These are phyloP conservation scores for Helicolenus hilgendorfi DNA, from an alignment of 2,797 vertebrate species.

Conservation along the genomic window DNA sequence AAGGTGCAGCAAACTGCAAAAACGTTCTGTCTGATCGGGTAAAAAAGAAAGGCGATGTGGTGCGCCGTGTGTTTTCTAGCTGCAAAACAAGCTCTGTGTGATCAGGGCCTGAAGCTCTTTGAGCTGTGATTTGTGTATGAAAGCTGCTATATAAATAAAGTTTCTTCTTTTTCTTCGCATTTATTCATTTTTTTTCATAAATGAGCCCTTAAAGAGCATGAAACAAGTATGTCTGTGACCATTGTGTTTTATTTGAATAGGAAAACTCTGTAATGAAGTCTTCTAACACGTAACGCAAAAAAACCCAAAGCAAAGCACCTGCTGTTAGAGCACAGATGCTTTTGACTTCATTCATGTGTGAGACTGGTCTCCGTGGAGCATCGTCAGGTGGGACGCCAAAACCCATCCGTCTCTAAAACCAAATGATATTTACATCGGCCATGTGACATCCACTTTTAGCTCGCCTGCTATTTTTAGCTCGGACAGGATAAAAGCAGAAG, in stretches of 20 bases:
- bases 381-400: not conserved
- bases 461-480: conserved; percentile 61
- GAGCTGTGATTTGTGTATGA: no score
- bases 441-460: conserved; percentile 42
- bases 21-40: no score
- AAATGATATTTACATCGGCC: conserved; percentile 41
- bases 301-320: not conserved
- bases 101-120: no score
- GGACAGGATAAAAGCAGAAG: conserved; percentile 42
- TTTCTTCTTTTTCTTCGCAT: not conserved
- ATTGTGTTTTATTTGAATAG: not conserved
- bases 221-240: not conserved
- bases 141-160: no score
- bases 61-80: no score
- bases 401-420: conserved; percentile 15
- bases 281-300: not conserved
- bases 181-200: no score
- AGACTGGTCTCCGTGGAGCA: not conserved
- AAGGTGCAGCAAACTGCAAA: no score
- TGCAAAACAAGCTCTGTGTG: no score
- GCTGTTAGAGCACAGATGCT: not conserved
- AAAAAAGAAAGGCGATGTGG: no score
- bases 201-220: no score
- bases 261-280: not conserved
- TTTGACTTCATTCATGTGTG: not conserved